phyloP scores from a whole-genome alignment of 1,140 invertebrate genomes.

The Trinorchestia longiramus region DNA sequence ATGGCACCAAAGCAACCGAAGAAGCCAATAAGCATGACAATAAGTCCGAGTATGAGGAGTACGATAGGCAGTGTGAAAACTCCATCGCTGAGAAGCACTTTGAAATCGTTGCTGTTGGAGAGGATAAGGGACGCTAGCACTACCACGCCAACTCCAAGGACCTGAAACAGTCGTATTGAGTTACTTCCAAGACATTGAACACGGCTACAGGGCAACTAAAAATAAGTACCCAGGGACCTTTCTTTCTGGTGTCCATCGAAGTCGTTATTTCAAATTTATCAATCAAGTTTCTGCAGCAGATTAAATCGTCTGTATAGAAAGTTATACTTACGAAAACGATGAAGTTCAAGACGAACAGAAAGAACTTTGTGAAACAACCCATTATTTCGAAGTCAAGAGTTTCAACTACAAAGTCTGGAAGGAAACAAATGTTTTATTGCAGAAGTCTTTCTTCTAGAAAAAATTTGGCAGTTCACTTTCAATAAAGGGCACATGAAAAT shows the following conservation, averaged over 20 bases:
- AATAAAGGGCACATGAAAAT: no score
- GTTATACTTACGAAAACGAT: constrained; percentile 43
- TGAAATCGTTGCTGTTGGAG: constrained; percentile 58
- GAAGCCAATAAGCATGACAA: constrained; percentile 88
- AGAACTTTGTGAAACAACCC: constrained; percentile 53
- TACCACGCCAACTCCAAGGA: constrained; percentile 58
- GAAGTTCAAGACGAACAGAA: constrained; percentile 56
- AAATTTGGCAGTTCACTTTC: no score
- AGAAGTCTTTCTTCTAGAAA: no score
- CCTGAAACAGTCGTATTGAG: constrained; percentile 48
- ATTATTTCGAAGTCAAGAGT: neutral
- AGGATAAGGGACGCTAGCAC: constrained; percentile 60
- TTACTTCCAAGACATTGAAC: no score
- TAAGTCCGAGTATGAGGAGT: constrained; percentile 74
- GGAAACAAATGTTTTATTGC: neutral
- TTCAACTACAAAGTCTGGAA: neutral
- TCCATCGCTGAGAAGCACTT: constrained; percentile 52
- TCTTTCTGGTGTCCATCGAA: no score
- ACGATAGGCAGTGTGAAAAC: constrained; percentile 61
- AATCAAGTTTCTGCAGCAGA: neutral
- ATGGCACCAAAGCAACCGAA: constrained; percentile 92
- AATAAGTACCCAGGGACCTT: neutral
- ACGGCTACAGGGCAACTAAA: neutral
- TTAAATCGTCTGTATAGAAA: neutral
- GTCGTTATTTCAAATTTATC: neutral